Evolutionary conservation across 1,140 invertebrate genomes (phyloP), one percentile per base, ranked within the genome.

Genomic region (Pseudomyrmex pallidus): DNA sequence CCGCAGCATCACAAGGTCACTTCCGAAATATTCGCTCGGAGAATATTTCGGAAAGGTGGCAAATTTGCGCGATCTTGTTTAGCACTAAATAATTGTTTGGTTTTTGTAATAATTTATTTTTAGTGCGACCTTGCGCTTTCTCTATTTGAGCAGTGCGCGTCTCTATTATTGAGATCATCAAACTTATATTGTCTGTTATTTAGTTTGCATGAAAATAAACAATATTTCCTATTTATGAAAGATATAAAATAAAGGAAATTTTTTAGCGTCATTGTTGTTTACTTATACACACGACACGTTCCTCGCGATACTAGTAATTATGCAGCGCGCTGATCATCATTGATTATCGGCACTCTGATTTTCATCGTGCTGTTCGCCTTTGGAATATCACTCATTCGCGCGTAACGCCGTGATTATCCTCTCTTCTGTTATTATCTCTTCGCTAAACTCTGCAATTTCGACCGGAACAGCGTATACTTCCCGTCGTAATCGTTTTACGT

Each of bases 401-500:
- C 66, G 76, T 78, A 78, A 70, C 76, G 15, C 64, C 64, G 44
- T 80, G 76, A 80, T 80, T 80, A 80, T 59, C 54, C 56, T 20
- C 22, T 72, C 64, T 48, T 48, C 44, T 72, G 66, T 72, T 70
- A 80, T 80, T 80, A 80, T 72, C 54, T 61, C 54, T 72, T 80
- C 56, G 66, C 76, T 80, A 80, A 80, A 80, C 54, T 80, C 76
- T 80, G 76, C 76, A 80, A 80, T 80, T 80, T 80, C 10, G 66
- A 72, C 52, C 35, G 54, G 44, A 59, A 70, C 35, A n/a, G 54
- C 54, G 10, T 68, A 78, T 68, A 70, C 52, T 54, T 15, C 54
- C n/a, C 66, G 7, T n/a, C 76, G 22, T 80, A 72, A 80, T 80
- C 54, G 66, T 20, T 50, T 78, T 70, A 78, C 35, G 25, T 68